These are phyloP conservation scores for Mechanitis mazaeus DNA, from an alignment of 2,888 invertebrate genomes.

Conservation along the genomic window DNA sequence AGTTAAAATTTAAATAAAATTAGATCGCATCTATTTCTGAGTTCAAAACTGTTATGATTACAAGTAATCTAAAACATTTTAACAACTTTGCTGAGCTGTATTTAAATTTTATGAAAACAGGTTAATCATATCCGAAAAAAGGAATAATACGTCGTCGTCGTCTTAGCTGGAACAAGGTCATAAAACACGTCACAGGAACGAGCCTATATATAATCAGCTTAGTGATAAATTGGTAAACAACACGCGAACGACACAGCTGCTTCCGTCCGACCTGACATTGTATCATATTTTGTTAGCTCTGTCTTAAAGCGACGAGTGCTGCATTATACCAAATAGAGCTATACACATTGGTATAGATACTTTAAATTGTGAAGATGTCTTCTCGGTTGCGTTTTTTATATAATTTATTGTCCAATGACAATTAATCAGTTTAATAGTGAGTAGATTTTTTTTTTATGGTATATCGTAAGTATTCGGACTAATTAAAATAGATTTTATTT, in stretches of 20 bases:
- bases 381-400: no score
- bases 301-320: neutral
- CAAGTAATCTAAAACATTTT: no score
- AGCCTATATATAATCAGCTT: conserved; percentile 76
- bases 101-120: neutral
- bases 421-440: no score
- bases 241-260: conserved; percentile 74
- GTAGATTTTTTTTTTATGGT: no score
- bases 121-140: neutral
- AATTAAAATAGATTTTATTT: neutral
- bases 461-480: no score
- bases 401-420: no score
- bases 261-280: conserved; percentile 45
- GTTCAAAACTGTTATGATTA: no score
- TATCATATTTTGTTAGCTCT: conserved; percentile 30
- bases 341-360: no score
- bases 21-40: no score
- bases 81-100: no score
- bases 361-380: no score
- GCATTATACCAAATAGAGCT: neutral
- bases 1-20: no score
- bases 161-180: conserved; percentile 63
- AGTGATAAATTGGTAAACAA: conserved; percentile 76
- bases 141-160: neutral
- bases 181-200: conserved; percentile 69